phyloP scores from a whole-genome alignment of 2,113 vertebrate species.

The Turdus rufiventris region DNA sequence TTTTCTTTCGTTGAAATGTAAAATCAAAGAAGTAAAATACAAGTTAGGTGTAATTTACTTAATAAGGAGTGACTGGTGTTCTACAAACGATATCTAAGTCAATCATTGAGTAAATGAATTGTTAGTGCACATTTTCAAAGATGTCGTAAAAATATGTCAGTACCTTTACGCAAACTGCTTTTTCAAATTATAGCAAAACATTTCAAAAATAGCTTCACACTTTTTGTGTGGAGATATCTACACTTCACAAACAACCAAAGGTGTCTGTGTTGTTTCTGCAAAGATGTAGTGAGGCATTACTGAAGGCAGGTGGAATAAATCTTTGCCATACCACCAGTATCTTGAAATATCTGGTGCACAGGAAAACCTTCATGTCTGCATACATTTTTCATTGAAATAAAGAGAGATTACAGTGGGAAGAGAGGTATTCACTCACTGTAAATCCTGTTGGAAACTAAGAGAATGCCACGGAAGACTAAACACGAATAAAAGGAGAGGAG shows the following conservation, averaged over 20 bases:
- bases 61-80: not conserved
- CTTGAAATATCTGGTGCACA: not conserved
- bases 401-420: not conserved
- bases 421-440: not conserved
- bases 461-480: not conserved
- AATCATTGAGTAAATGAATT: not conserved
- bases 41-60: not conserved
- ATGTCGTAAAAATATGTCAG: not conserved
- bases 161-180: not conserved
- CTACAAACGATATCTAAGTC: fast-evolving
- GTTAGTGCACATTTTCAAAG: not conserved
- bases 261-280: not conserved
- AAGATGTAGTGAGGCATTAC: not conserved
- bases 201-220: not conserved
- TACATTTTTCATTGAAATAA: not conserved
- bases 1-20: not conserved
- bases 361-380: not conserved
- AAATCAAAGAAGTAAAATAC: not conserved
- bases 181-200: not conserved
- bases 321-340: not conserved
- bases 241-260: not conserved
- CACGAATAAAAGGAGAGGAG: not conserved
- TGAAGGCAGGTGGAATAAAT: not conserved
- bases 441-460: not conserved
- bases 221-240: not conserved